phyloP scores from a whole-genome alignment of 2,113 vertebrate species.

The Pagrus major region DNA sequence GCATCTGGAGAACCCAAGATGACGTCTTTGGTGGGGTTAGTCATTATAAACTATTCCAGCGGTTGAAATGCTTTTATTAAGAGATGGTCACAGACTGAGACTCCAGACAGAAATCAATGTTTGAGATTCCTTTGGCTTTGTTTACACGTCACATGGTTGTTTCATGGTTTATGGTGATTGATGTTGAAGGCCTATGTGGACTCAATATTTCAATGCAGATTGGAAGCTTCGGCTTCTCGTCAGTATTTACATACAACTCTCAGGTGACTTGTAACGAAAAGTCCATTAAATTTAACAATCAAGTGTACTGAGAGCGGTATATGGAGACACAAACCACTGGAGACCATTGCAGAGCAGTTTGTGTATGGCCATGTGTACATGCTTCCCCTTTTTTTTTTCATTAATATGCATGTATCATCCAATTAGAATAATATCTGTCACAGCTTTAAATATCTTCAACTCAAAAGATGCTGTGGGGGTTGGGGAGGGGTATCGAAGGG shows the following conservation, averaged over 20 bases:
- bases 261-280: conserved; percentile 71
- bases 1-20: conserved; percentile 55
- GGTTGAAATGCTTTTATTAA: conserved; percentile 50
- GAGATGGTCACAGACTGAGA: conserved; percentile 42
- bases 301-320: conserved; percentile 79
- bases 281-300: conserved; percentile 80
- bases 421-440: conserved; percentile 80
- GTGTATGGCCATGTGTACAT: conserved; percentile 44
- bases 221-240: conserved; percentile 52
- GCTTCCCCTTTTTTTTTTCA: conserved; percentile 54
- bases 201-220: conserved; percentile 67
- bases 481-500: conserved; percentile 32
- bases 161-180: conserved; percentile 66
- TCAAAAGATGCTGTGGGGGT: conserved; percentile 65
- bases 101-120: conserved; percentile 59
- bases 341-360: conserved; percentile 35
- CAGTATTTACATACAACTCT: conserved; percentile 69
- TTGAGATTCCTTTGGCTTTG: conserved; percentile 58
- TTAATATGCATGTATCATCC: conserved; percentile 63
- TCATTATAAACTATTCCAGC: conserved; percentile 58
- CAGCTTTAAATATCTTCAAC: conserved; percentile 84
- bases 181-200: conserved; percentile 53
- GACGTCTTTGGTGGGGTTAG: conserved; percentile 41
- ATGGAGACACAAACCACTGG: conserved; percentile 75
- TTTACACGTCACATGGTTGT: conserved; percentile 60